Conservation (phyloP, 2,113 vertebrate species). For the Jaculus jaculus region DNA sequence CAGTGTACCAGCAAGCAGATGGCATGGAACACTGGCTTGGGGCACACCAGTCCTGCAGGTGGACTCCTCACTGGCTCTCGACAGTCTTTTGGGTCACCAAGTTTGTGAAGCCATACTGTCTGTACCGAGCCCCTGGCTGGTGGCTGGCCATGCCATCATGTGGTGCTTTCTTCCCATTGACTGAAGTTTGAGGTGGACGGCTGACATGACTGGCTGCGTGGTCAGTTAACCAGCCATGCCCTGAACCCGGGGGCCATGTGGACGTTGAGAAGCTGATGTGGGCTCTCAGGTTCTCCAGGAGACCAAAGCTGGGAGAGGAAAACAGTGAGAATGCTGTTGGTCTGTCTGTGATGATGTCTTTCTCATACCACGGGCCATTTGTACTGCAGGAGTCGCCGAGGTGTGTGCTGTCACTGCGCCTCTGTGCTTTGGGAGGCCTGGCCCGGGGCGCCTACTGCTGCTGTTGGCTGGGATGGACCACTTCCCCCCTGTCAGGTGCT, state of each 20-base stretch:
- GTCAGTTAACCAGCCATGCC: not conserved
- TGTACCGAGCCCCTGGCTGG: not conserved
- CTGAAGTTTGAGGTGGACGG: not conserved
- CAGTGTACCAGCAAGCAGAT: not conserved
- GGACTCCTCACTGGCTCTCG: not conserved
- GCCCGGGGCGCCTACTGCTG: not conserved
- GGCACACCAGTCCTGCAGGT: not conserved
- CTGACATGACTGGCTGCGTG: not conserved
- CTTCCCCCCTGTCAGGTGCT: not conserved
- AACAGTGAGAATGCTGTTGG: not conserved
- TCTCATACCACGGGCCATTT: not conserved
- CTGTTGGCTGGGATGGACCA: not conserved
- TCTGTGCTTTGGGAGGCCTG: not conserved
- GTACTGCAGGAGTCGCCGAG: not conserved
- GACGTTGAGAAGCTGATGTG: not conserved
- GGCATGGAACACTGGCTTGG: not conserved
- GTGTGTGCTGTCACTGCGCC: too few relatives aligned
- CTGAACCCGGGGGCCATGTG: not conserved
- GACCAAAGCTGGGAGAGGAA: conserved; percentile 2
- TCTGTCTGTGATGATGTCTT: not conserved
- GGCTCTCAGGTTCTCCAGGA: not conserved
- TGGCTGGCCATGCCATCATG: not conserved
- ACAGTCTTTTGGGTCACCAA: not conserved
- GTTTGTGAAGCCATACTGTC: not conserved
- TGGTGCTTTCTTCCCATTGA: not conserved